A percentile compares a stretch with the other conserved stretches of the same genome.
These are phyloP conservation scores for Rhamphomyia laevipes DNA, from an alignment of 2,888 invertebrate species.

Conservation along the genomic window DNA sequence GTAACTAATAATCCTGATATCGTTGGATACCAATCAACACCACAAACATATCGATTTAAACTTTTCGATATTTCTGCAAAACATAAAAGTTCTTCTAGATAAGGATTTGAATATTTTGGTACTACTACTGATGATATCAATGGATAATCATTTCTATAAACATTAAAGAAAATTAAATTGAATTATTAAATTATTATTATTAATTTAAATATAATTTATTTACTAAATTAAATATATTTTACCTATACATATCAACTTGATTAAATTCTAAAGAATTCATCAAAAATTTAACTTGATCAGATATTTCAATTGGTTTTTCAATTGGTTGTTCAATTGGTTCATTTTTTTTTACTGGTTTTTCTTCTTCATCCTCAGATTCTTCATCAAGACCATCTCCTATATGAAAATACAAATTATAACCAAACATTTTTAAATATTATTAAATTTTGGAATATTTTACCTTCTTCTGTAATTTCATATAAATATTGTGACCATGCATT, in stretches of 20 bases:
- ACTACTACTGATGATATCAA: constrained; percentile 24
- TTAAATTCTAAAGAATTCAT: constrained; percentile 34
- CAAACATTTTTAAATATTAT: constrained; percentile 14
- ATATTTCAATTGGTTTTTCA: constrained; percentile 21
- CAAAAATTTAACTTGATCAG: constrained; percentile 27
- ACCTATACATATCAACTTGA: constrained; percentile 37
- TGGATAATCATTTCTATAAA: constrained; percentile 31
- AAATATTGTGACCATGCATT: constrained; percentile 59
- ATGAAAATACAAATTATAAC: constrained; percentile 25
- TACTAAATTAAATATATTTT: constrained; percentile 5
- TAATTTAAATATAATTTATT: too few relatives aligned
- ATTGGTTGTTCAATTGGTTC: constrained; percentile 18
- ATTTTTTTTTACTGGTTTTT: constrained; percentile 24
- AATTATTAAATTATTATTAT: background rate
- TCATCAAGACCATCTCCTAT: constrained; percentile 23
- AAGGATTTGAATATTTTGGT: constrained; percentile 26
- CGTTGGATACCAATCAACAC: constrained; percentile 57
- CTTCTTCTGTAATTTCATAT: constrained; percentile 36
- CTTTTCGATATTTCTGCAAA: constrained; percentile 53
- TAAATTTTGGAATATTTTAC: constrained; percentile 7
- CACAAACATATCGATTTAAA: constrained; percentile 52
- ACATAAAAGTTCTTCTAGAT: constrained; percentile 41
- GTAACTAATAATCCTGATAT: constrained; percentile 56
- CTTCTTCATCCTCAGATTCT: constrained; percentile 26
- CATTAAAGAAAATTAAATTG: background rate